Base-by-base conservation (phyloP, 2,888 invertebrate species). In the Lasius platythorax region DNA sequence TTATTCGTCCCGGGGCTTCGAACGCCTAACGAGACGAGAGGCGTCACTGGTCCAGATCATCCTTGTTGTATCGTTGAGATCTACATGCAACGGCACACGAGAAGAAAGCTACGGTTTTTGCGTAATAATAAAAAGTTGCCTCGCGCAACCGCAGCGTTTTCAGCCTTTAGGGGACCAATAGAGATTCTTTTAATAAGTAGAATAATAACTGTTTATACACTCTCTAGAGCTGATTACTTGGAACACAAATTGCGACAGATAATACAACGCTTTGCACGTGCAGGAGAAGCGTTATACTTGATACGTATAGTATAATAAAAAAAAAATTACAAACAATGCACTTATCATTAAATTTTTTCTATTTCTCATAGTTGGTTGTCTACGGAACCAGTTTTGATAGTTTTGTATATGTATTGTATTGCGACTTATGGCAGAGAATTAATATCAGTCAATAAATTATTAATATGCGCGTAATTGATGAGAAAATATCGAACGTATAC, bases 31-130 rank as follows among this genome's bases (percentile, higher is more conserved):
- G 56, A 85, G 74, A 85, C 74, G 61, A 74, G 56, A 70, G 81
- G 85, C 75, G 64, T 68, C 75, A 61, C 83, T 89, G 85, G 85
- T 89, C 87, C 86, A 85, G 72, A 84, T 81, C 73, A 68, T 85
- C 76, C 72, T 87, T 76, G 53, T 53, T 53, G 66, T 74, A 70
- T 83, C 73, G 30, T 88, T 85, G 53, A 76, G 28, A 76, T 63
- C 33, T 76, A 61, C 30, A 46, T 58, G 18, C 43, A 81, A 73
- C 33, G 46, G 46, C 61, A 58, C n/a, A 58, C 30, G 68, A 78
- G 28, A 76, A 58, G 30, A 23, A 74, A 23, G 12, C 18, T 43
- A 15, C 37, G 68, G 30, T n/a, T 28, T n/a, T 40, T 40, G 50
- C 8, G 23, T 66, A 50, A 50, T 50, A 50, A 50, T 53, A 37